These are phyloP conservation scores for Syngnathus floridae DNA, from an alignment of 2,113 vertebrate species.

Conservation along the genomic window DNA sequence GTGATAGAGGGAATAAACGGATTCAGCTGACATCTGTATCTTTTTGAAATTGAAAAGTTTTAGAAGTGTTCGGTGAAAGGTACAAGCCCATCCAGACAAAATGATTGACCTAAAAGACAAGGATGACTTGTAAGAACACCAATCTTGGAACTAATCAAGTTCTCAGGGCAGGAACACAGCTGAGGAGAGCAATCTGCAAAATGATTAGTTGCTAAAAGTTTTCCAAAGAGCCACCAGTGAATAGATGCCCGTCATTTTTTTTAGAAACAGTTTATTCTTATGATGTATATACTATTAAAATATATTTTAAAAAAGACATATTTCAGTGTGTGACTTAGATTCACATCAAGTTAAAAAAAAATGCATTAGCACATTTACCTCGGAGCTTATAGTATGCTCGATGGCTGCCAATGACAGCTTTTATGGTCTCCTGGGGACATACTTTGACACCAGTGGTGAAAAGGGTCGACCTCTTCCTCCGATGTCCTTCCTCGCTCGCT, in stretches of 20 bases:
- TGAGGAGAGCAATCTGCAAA: not conserved
- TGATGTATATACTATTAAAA: too few species aligned
- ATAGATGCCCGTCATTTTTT: too few species aligned
- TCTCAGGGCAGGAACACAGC: not conserved
- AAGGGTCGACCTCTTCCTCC: constrained; percentile 78
- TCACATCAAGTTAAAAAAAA: not conserved
- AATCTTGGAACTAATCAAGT: not conserved
- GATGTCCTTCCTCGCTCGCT: constrained; percentile 65
- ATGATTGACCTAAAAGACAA: not conserved
- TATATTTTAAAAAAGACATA: not conserved
- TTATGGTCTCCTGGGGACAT: constrained; percentile 84
- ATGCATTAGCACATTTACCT: constrained; percentile 69
- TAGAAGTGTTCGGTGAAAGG: not conserved
- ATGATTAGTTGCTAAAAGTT: not conserved
- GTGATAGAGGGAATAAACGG: not conserved
- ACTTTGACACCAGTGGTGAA: constrained; percentile 80
- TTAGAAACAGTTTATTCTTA: too few species aligned
- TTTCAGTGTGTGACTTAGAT: not conserved
- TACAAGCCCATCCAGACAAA: not conserved
- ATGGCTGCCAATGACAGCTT: constrained; percentile 81
- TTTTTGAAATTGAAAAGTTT: not conserved
- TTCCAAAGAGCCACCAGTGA: not conserved
- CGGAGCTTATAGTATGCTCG: constrained; percentile 86
- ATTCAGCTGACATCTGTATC: not conserved
- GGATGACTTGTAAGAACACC: not conserved